phyloP scores from a whole-genome alignment of 2,113 vertebrate genomes.

The Grammomys dolichurus region DNA sequence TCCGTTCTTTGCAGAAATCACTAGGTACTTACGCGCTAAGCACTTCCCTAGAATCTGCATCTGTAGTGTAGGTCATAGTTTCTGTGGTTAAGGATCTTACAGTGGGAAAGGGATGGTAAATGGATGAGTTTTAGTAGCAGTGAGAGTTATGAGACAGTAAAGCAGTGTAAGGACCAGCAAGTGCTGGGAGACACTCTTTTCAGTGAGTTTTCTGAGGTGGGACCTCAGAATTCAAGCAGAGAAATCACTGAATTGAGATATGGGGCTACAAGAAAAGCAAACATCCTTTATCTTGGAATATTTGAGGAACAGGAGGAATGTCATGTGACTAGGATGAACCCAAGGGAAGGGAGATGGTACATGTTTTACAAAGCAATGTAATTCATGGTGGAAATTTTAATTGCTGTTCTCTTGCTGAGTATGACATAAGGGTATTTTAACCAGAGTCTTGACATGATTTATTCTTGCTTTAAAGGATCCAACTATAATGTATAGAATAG shows the following conservation, averaged over 20 bases:
- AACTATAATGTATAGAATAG: not conserved
- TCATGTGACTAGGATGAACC: not conserved
- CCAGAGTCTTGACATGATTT: slow-evolving; percentile 12
- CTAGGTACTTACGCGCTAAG: not conserved
- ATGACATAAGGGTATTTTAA: slow-evolving; percentile 28
- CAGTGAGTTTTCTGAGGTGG: not conserved
- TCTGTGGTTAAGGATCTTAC: slow-evolving; percentile 19
- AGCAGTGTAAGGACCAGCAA: not conserved
- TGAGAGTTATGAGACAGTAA: slow-evolving; percentile 38
- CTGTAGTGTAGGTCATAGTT: not conserved
- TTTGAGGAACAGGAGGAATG: slow-evolving; percentile 1
- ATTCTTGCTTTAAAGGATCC: slow-evolving; percentile 42
- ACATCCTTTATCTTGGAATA: slow-evolving; percentile 7
- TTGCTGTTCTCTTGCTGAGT: not conserved
- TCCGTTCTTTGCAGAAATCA: not conserved
- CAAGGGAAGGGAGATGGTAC: not conserved
- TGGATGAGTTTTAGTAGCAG: not conserved
- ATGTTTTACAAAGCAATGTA: not conserved
- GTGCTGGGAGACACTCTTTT: not conserved
- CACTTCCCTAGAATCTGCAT: slow-evolving; percentile 18
- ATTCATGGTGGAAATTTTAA: slow-evolving; percentile 3
- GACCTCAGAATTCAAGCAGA: slow-evolving; percentile 3
- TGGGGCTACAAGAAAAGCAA: not conserved
- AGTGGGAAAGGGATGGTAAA: not conserved
- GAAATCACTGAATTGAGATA: slow-evolving; percentile 28